A percentile compares a stretch with the other conserved stretches of the same genome.
These are phyloP conservation scores for Acronicta aceris DNA, from an alignment of 2,888 invertebrate species.

Conservation along the genomic window DNA sequence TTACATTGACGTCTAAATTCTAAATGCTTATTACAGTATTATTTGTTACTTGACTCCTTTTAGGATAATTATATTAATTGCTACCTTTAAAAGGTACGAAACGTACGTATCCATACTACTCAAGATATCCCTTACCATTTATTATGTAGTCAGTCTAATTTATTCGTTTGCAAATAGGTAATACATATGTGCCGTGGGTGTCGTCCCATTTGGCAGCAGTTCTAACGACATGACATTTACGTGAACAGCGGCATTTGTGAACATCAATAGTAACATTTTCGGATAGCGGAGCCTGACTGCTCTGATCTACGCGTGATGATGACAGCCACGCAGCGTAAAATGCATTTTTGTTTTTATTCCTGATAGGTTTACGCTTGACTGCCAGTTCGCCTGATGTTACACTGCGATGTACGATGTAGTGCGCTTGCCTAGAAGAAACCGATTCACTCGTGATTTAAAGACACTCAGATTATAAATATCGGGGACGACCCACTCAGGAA, in stretches of 20 bases:
- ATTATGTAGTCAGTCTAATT: constrained; percentile 43
- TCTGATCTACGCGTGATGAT: not conserved
- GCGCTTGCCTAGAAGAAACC: too few species aligned
- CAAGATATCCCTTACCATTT: constrained; percentile 39
- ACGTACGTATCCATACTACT: constrained; percentile 17
- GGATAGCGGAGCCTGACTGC: not conserved
- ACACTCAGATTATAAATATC: too few species aligned
- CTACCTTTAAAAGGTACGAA: constrained; percentile 39
- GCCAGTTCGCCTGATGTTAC: too few species aligned
- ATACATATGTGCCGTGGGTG: constrained; percentile 2
- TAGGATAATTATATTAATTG: constrained; percentile 28
- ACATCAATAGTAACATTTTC: not conserved
- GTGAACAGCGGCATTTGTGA: not conserved
- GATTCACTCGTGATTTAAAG: too few species aligned
- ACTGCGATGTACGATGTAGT: too few species aligned
- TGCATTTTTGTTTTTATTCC: too few species aligned
- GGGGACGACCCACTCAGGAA: too few species aligned
- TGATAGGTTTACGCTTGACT: too few species aligned
- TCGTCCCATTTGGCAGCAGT: constrained; percentile 1
- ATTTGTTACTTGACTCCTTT: constrained; percentile 39
- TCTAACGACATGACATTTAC: not conserved
- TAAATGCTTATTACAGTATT: constrained; percentile 47
- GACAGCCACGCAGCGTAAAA: too few species aligned
- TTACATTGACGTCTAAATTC: constrained; percentile 41
- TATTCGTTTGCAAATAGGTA: constrained; percentile 22